These are phyloP conservation scores for Drosophila bipectinata DNA, from an alignment of 1,140 invertebrate species.

Conservation along the genomic window DNA sequence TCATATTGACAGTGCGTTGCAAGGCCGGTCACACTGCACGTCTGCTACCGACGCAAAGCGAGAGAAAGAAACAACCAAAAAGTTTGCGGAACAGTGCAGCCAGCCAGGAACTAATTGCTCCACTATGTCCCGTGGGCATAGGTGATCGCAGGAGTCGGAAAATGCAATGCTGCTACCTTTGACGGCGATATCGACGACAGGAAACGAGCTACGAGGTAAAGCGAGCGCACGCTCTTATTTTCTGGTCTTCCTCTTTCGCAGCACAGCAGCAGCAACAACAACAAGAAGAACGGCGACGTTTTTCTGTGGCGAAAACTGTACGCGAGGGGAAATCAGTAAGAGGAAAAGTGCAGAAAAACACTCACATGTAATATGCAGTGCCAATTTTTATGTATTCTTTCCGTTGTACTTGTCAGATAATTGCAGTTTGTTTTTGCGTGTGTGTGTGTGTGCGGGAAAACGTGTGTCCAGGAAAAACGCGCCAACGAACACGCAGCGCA, in stretches of 20 bases:
- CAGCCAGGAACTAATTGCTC: conserved; percentile 31
- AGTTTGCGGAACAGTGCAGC: conserved; percentile 77
- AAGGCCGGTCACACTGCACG: not conserved
- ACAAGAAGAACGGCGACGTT: conserved; percentile 47
- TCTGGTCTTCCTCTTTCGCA: conserved; percentile 57
- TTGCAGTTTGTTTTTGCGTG: conserved; percentile 57
- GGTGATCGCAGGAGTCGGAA: conserved; percentile 43
- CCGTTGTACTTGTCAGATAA: conserved; percentile 51
- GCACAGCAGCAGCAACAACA: not conserved
- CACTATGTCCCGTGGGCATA: conserved; percentile 52
- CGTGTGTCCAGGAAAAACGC: conserved; percentile 57
- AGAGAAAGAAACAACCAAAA: conserved; percentile 66
- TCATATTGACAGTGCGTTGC: not conserved
- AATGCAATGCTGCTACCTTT: conserved; percentile 57
- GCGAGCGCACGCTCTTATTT: conserved; percentile 23
- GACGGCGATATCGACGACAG: conserved; percentile 29
- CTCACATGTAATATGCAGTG: conserved; percentile 38
- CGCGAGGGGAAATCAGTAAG: conserved; percentile 29
- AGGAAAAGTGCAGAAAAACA: conserved; percentile 24
- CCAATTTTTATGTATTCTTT: conserved; percentile 41
- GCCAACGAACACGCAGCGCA: conserved; percentile 28
- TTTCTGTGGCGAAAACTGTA: conserved; percentile 78
- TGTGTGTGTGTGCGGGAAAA: conserved; percentile 24
- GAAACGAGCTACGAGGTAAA: conserved; percentile 27
- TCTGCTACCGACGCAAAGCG: conserved; percentile 43